Evolutionary conservation across 2,888 invertebrate genomes (phyloP), one percentile per base, ranked within the genome.

Genomic region (Drosophila neonasuta): DNA sequence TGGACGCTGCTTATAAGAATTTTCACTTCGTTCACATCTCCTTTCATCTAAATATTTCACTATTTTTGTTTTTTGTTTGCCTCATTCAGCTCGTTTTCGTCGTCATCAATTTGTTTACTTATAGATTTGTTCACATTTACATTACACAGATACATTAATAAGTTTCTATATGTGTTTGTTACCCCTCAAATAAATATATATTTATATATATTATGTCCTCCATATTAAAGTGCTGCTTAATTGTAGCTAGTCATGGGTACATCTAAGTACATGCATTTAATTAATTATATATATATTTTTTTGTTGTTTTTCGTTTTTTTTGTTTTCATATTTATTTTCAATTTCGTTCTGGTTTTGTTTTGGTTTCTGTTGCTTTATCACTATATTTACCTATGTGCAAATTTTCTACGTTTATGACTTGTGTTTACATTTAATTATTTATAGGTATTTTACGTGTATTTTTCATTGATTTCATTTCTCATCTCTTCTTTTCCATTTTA

Each of bases 81-180:
- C 64, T 61, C 68, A 11, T 39, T 60, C 49, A 67, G 58, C 54
- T 62, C 45, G 15, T 41, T 41, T 41, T 15, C 13, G 7, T 41
- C 39, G 39, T 41, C 13, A 41, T 41, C 39, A 41, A 41, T 44
- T 54, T 15, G 17, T 42, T 63, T 68, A 58, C 29, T 57, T 62
- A 45, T 59, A 54, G 51, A 60, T 68, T 71, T 65, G 50, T 67
- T 74, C 68, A 79, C 84, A 79, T 79, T 83, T 80, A 80, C 69
- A 84, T 61, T 83, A 79, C 84, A 83, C 77, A 74, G 69, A 80
- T 77, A 84, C 74, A 80, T 71, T 56, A 69, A 74, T 78, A 80
- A 68, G 60, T 70, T 66, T 66, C 65, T 57, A 60, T 63, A 56
- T 64, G 55, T 34, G 52, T 68, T 68, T 41, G 56, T 72, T 59